These are phyloP conservation scores for Drosophila melanica DNA, from an alignment of 1,140 invertebrate genomes.

Conservation along the genomic window DNA sequence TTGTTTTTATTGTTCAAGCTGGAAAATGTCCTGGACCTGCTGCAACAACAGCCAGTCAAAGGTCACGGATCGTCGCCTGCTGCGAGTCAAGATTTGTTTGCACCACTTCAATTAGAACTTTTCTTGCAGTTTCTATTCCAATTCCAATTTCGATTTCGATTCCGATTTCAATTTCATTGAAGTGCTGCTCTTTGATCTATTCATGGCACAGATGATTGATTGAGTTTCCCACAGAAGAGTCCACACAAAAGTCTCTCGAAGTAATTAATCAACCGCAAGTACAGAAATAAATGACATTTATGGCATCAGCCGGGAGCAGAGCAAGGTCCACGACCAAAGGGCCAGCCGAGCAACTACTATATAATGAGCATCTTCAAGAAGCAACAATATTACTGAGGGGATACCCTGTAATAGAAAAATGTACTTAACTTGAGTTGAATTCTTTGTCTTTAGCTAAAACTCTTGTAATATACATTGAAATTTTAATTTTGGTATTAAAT, in stretches of 20 bases:
- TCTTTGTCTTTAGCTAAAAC: background rate
- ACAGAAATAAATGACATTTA: slow-evolving; percentile 47
- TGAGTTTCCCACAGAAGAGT: slow-evolving; percentile 25
- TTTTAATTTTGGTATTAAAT: background rate
- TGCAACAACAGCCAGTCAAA: slow-evolving; percentile 46
- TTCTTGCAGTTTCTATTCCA: background rate
- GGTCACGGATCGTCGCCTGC: slow-evolving; percentile 15
- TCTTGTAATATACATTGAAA: background rate
- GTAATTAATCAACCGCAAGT: slow-evolving; percentile 52
- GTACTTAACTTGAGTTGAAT: too few species aligned
- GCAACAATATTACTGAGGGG: background rate
- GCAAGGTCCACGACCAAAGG: slow-evolving; percentile 12
- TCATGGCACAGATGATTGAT: slow-evolving; percentile 49
- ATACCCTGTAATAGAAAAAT: slow-evolving; percentile 15
- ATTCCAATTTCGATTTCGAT: background rate
- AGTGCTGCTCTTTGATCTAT: slow-evolving; percentile 55
- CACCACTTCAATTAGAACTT: slow-evolving; percentile 64
- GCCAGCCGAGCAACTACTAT: background rate
- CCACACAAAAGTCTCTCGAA: slow-evolving; percentile 9
- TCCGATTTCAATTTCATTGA: slow-evolving; percentile 23
- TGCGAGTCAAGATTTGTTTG: slow-evolving; percentile 56
- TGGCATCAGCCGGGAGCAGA: slow-evolving; percentile 25
- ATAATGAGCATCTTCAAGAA: slow-evolving; percentile 3
- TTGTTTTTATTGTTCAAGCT: slow-evolving; percentile 18
- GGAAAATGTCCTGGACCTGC: slow-evolving; percentile 44